Conservation (phyloP, 2,888 invertebrate species). For the Harpagoxenus sublaevis region DNA sequence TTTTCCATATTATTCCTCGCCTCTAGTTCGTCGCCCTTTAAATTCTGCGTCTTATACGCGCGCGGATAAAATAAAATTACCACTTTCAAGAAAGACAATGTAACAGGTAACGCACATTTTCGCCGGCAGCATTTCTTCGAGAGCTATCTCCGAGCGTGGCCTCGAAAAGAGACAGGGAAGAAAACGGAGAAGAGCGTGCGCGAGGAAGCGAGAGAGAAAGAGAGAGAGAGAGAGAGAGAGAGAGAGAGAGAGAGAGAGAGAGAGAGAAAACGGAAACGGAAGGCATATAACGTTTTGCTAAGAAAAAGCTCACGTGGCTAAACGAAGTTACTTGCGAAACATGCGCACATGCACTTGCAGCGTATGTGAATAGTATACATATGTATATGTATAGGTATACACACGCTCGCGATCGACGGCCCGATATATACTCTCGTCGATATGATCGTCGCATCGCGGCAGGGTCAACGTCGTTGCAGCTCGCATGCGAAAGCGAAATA, state of each 20-base stretch:
- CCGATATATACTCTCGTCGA: constrained; percentile 39
- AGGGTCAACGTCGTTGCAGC: constrained; percentile 37
- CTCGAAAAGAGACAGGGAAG: not conserved
- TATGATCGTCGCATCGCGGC: constrained; percentile 48
- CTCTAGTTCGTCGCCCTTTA: constrained; percentile 13
- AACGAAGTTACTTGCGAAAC: constrained; percentile 61
- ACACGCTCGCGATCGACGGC: constrained; percentile 43
- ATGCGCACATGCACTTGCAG: not conserved
- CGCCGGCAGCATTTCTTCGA: constrained; percentile 18
- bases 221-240: not conserved
- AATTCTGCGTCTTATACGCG: not conserved
- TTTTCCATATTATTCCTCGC: constrained; percentile 10
- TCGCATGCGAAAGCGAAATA: constrained; percentile 33
- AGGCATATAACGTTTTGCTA: constrained; percentile 51
- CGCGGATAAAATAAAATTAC: constrained; percentile 44
- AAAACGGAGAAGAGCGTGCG: not conserved
- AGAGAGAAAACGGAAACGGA: not conserved
- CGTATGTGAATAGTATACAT: not conserved
- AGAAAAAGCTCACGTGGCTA: constrained; percentile 62
- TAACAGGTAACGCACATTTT: constrained; percentile 20
- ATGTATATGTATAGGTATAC: not conserved
- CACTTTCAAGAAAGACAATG: constrained; percentile 4
- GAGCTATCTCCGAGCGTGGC: not conserved
- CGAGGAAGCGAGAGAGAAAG: not conserved
- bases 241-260: no score